Conservation (phyloP, 2,888 invertebrate genomes). For the Charanyca ferruginea region DNA sequence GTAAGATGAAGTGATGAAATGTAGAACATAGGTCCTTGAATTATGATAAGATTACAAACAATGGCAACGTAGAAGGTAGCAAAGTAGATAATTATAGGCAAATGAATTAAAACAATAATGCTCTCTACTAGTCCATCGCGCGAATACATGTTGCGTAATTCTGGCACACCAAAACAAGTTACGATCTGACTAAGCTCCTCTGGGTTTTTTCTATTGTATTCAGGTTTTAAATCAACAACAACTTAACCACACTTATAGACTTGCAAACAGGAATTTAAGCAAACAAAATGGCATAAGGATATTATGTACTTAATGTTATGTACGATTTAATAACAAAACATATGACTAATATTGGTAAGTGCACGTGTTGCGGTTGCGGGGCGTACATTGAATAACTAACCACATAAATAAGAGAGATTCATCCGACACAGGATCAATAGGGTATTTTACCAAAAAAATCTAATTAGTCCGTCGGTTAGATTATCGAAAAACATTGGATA, state of each 20-base stretch:
- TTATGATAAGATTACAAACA: not conserved
- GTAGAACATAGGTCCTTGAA: not conserved
- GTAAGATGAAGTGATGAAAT: too few species aligned
- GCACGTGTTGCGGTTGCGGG: slow-evolving; percentile 35
- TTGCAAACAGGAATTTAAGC: not conserved
- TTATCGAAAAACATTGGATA: too few species aligned
- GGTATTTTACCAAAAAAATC: too few species aligned
- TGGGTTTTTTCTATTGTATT: slow-evolving; percentile 4
- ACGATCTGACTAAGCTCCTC: not conserved
- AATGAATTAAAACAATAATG: too few species aligned
- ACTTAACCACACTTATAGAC: not conserved
- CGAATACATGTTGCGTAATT: not conserved
- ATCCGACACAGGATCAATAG: too few species aligned
- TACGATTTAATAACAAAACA: slow-evolving; percentile 9
- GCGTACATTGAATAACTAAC: slow-evolving; percentile 13
- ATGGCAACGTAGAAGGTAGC: not conserved
- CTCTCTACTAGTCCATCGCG: too few species aligned
- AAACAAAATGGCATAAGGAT: slow-evolving; percentile 21
- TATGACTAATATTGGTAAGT: slow-evolving; percentile 36
- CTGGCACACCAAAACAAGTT: not conserved
- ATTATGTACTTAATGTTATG: not conserved
- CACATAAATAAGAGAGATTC: slow-evolving; percentile 12
- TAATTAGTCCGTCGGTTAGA: too few species aligned
- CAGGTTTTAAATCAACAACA: not conserved
- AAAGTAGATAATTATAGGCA: too few species aligned